Percentiles rank a stretch among this genome's conserved stretches.
These are phyloP conservation scores for Sarcoramphus papa DNA, from an alignment of 2,797 vertebrate genomes.

Conservation along the genomic window DNA sequence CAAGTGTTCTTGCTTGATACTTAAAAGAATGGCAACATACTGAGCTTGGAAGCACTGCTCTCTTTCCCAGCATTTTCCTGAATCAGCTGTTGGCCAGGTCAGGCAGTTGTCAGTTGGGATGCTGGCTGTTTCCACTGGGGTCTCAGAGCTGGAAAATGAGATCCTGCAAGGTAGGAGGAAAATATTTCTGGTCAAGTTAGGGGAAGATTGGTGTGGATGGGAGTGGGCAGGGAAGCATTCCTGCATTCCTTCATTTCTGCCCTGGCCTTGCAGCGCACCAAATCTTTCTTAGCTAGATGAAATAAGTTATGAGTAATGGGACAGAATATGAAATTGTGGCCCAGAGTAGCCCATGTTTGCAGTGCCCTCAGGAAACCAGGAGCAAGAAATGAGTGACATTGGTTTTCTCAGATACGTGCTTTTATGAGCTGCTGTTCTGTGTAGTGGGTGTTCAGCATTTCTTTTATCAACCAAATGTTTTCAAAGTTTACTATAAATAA, in stretches of 20 bases:
- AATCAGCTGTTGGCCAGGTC: neutral
- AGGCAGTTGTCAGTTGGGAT: neutral
- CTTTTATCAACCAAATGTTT: neutral
- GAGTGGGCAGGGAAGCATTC: neutral
- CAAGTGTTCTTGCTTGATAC: neutral
- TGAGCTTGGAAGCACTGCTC: neutral
- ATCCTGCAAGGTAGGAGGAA: neutral
- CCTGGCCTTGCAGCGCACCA: neutral
- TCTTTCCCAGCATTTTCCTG: neutral
- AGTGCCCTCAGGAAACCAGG: neutral
- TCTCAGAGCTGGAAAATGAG: neutral
- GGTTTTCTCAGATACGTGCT: neutral
- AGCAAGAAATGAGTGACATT: neutral
- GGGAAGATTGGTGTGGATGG: neutral
- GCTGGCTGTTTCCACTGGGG: neutral
- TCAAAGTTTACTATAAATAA: neutral
- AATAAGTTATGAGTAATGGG: neutral
- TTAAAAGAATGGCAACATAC: neutral
- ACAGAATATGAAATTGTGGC: neutral
- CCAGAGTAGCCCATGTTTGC: neutral
- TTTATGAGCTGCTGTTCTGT: neutral
- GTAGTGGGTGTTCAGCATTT: neutral
- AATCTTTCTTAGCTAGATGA: neutral
- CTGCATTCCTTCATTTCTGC: neutral
- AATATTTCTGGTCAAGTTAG: neutral